Conservation (phyloP, 2,888 invertebrate species). For the Linnaemya vulpina region DNA sequence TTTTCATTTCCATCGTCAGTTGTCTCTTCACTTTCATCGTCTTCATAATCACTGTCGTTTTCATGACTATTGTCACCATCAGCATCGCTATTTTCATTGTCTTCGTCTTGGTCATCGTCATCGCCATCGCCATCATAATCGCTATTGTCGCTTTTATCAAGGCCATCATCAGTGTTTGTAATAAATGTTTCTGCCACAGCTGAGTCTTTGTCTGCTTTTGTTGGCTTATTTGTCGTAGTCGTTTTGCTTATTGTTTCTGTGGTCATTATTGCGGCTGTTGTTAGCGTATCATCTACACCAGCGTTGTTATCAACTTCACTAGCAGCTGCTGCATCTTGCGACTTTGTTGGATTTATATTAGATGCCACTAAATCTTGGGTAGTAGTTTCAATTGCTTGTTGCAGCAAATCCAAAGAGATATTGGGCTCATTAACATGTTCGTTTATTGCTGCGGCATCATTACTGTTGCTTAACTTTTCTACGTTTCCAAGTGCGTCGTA, state of each 20-base stretch:
- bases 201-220: neutral
- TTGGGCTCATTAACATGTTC: slow-evolving; percentile 14
- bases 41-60: slow-evolving; percentile 60
- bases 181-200: slow-evolving; percentile 17
- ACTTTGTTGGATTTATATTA: slow-evolving; percentile 32
- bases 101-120: slow-evolving; percentile 36
- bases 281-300: slow-evolving; percentile 69
- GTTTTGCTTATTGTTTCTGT: slow-evolving; percentile 51
- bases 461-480: slow-evolving; percentile 22
- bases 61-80: slow-evolving; percentile 72
- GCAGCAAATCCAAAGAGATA: neutral
- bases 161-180: slow-evolving; percentile 20
- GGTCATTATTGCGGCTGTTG: slow-evolving; percentile 74
- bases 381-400: neutral
- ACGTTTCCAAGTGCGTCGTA: neutral
- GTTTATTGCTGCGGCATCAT: slow-evolving; percentile 3
- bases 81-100: slow-evolving; percentile 3
- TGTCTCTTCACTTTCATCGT: slow-evolving; percentile 73
- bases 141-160: slow-evolving; percentile 4
- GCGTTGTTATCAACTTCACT: slow-evolving; percentile 30
- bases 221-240: slow-evolving; percentile 43
- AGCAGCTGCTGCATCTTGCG: slow-evolving; percentile 9
- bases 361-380: slow-evolving; percentile 21
- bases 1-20: slow-evolving; percentile 60
- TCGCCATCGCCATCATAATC: slow-evolving; percentile 15